Percentiles rank a stretch among this genome's conserved stretches.
Conservation (phyloP, 2,888 invertebrate species). For the Dinocampus coccinellae region DNA sequence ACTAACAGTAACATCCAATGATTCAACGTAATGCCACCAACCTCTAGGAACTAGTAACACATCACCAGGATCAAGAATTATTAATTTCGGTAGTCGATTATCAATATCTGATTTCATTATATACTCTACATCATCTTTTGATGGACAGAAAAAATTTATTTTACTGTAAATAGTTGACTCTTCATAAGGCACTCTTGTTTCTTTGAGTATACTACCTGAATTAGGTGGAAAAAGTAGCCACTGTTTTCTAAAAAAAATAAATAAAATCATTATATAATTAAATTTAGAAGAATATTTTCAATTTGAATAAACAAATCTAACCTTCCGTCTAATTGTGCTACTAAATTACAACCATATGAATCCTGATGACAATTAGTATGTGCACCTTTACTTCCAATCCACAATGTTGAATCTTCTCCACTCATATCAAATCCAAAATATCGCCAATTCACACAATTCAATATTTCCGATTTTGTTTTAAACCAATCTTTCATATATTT, state of each 20-base stretch:
- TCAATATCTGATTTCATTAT: constrained; percentile 60
- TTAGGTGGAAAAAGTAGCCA: constrained; percentile 94
- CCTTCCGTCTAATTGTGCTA: constrained; percentile 90
- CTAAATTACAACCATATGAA: constrained; percentile 93
- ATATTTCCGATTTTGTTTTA: constrained; percentile 72
- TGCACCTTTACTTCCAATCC: constrained; percentile 89
- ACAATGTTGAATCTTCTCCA: constrained; percentile 82
- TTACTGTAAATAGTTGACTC: constrained; percentile 94
- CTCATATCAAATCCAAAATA: constrained; percentile 80
- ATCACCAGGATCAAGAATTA: constrained; percentile 86
- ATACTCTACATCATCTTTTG: constrained; percentile 71
- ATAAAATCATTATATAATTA: too few species aligned
- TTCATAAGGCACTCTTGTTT: constrained; percentile 93
- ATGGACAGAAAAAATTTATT: constrained; percentile 83
- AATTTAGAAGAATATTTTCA: not conserved
- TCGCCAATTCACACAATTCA: constrained; percentile 75
- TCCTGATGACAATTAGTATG: constrained; percentile 96
- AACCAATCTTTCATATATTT: constrained; percentile 84
- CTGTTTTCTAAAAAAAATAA: constrained; percentile 76
- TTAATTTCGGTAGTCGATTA: constrained; percentile 70
- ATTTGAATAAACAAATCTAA: constrained; percentile 60
- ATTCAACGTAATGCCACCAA: constrained; percentile 98
- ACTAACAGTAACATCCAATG: constrained; percentile 72
- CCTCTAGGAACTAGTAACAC: constrained; percentile 89
- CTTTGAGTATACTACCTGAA: constrained; percentile 75